Percentiles rank a stretch among this genome's conserved stretches.
phyloP scores from a whole-genome alignment of 1,140 invertebrate species.

The Ridgeia piscesae region DNA sequence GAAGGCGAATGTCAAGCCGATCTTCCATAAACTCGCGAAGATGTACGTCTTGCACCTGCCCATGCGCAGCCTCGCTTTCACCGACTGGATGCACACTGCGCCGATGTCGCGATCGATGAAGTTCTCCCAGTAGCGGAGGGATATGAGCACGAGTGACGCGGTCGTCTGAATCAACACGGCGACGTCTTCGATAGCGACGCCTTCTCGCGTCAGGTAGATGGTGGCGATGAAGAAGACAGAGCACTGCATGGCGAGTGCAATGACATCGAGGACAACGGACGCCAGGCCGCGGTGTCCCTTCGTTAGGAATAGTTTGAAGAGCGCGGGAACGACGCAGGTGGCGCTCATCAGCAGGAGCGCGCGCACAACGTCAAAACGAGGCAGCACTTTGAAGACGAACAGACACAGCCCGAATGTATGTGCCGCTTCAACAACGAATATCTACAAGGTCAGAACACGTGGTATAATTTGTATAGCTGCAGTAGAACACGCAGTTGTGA shows the following conservation, averaged over 20 bases:
- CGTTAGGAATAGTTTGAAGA: conserved; percentile 33
- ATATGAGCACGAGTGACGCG: conserved; percentile 30
- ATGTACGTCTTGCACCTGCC: conserved; percentile 34
- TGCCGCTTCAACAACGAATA: conserved; percentile 29
- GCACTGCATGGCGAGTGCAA: conserved; percentile 31
- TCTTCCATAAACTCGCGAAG: conserved; percentile 34
- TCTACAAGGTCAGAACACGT: conserved; percentile 13
- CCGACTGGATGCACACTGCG: conserved; percentile 25
- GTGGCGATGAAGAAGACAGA: conserved; percentile 34
- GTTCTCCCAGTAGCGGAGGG: conserved; percentile 35
- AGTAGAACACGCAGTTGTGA: neutral
- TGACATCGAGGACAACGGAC: conserved; percentile 31
- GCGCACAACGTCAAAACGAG: conserved; percentile 32
- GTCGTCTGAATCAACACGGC: conserved; percentile 12
- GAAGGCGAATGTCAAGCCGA: conserved; percentile 33
- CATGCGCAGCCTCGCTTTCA: conserved; percentile 30
- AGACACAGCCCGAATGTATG: conserved; percentile 33
- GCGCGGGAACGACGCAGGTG: conserved; percentile 30
- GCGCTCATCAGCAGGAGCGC: conserved; percentile 32
- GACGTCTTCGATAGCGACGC: conserved; percentile 2
- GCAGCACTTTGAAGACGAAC: conserved; percentile 32
- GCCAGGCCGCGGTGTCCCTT: conserved; percentile 30
- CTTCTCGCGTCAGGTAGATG: neutral
- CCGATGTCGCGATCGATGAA: conserved; percentile 35
- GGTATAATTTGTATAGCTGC: neutral